phyloP scores from a whole-genome alignment of 2,888 invertebrate species.

The Troglohyphantes excavatus region DNA sequence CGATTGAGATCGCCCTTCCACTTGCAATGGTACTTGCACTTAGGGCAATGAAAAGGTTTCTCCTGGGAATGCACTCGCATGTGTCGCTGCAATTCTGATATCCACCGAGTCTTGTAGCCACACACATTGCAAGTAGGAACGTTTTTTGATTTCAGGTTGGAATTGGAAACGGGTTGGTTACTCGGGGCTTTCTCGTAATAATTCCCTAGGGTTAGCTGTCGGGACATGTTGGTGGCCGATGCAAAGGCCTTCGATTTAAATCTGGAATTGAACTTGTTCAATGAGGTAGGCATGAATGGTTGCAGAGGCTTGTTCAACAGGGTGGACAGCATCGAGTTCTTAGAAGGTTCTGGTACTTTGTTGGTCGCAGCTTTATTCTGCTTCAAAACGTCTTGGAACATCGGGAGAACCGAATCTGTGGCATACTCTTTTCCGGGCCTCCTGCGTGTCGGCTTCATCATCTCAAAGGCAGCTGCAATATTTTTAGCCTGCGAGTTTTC shows the following conservation, averaged over 20 bases:
- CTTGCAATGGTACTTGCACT: constrained; percentile 80
- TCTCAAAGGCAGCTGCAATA: constrained; percentile 72
- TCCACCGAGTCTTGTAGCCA: constrained; percentile 80
- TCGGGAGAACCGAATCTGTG: constrained; percentile 52
- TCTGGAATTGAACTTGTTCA: constrained; percentile 18
- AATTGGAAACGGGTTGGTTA: background rate
- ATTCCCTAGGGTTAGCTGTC: constrained; percentile 50
- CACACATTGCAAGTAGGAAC: constrained; percentile 74
- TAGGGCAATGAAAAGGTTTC: constrained; percentile 79
- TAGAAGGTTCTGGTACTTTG: constrained; percentile 2
- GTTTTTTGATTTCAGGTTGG: constrained; percentile 35
- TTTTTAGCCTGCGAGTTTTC: constrained; percentile 75
- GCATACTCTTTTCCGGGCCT: constrained; percentile 60
- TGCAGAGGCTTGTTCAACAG: constrained; percentile 66
- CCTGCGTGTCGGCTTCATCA: constrained; percentile 62
- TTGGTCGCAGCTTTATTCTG: constrained; percentile 26
- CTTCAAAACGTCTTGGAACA: constrained; percentile 69
- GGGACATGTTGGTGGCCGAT: constrained; percentile 26
- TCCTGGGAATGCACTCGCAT: constrained; percentile 79
- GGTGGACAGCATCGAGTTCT: constrained; percentile 66
- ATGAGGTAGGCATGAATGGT: constrained; percentile 13
- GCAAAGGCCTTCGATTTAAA: constrained; percentile 48
- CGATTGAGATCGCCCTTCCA: constrained; percentile 80
- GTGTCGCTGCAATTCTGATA: constrained; percentile 79
- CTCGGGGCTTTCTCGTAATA: constrained; percentile 32